Evolutionary conservation across 2,113 vertebrate species (phyloP).

Genomic region (Lipophrys pholis): DNA sequence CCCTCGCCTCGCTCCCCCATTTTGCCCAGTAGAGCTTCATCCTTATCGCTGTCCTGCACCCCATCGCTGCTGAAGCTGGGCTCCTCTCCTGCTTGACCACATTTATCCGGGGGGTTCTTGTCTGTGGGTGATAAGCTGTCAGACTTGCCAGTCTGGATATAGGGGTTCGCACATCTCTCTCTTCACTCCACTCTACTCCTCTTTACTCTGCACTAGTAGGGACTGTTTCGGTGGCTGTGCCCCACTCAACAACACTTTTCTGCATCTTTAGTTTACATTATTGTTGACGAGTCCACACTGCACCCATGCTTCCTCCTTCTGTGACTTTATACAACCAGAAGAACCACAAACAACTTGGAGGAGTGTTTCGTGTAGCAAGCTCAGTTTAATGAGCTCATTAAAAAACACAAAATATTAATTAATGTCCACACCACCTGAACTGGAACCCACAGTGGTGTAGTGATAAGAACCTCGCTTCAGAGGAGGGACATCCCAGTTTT

Average conservation of each 20-base stretch:
- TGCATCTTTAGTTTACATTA: neutral
- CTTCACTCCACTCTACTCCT: slow-evolving; percentile 43
- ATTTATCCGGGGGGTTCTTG: slow-evolving; percentile 83
- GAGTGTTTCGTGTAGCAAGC: no score
- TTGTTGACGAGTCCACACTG: no score
- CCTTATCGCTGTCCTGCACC: slow-evolving; percentile 85
- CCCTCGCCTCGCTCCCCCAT: slow-evolving; percentile 65
- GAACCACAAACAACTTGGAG: no score
- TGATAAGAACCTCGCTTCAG: no score
- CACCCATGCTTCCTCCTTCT: no score
- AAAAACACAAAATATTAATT: no score
- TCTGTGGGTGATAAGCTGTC: slow-evolving; percentile 85
- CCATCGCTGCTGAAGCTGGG: slow-evolving; percentile 70
- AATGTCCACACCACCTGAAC: no score
- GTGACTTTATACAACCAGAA: no score
- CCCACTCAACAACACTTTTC: slow-evolving; percentile 17
- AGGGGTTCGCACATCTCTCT: slow-evolving; percentile 51
- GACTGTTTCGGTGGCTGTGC: slow-evolving; percentile 22
- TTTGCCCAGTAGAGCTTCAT: slow-evolving; percentile 74
- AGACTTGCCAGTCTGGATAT: slow-evolving; percentile 76
- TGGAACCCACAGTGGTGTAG: no score
- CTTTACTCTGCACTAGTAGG: slow-evolving; percentile 20
- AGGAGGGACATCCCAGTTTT: no score
- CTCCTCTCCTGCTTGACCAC: slow-evolving; percentile 80
- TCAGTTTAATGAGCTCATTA: no score